These are phyloP conservation scores for Sarcophaga subvicina DNA, from an alignment of 2,888 invertebrate species.

Conservation along the genomic window DNA sequence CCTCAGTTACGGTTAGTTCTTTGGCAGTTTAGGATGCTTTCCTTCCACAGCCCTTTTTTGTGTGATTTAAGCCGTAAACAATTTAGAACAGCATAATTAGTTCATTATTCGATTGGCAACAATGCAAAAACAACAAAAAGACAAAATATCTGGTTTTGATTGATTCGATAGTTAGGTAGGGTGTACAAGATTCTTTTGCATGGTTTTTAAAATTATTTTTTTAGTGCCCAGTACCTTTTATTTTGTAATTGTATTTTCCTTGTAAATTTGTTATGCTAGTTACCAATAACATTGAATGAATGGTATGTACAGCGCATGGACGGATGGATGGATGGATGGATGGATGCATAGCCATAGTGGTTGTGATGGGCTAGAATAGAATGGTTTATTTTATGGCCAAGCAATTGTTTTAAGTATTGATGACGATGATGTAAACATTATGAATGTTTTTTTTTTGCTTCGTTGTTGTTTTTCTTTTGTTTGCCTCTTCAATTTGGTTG, in stretches of 20 bases:
- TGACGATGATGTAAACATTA: constrained; percentile 67
- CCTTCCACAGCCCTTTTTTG: constrained; percentile 13
- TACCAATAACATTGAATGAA: constrained; percentile 53
- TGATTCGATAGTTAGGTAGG: not conserved
- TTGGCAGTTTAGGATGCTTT: constrained; percentile 50
- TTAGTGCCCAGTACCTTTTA: not conserved
- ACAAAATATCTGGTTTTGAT: too few relatives aligned
- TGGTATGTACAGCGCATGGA: constrained; percentile 20
- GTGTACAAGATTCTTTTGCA: not conserved
- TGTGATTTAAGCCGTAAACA: constrained; percentile 19
- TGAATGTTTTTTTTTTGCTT: constrained; percentile 60
- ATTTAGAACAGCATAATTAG: constrained; percentile 18
- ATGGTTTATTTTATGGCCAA: constrained; percentile 59
- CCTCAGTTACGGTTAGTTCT: constrained; percentile 61
- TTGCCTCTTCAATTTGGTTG: constrained; percentile 42
- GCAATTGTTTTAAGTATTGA: constrained; percentile 66
- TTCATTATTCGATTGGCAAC: constrained; percentile 44
- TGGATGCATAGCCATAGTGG: constrained; percentile 19
- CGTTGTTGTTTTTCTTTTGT: constrained; percentile 2
- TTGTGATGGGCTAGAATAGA: constrained; percentile 53
- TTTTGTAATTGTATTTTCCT: constrained; percentile 39
- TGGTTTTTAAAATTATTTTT: not conserved
- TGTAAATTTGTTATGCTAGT: constrained; percentile 67
- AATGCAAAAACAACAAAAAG: too few relatives aligned
- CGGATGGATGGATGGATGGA: constrained; percentile 22